Conservation (phyloP, 92 coral and sea anemone genomes). For the Paramuricea clavata region DNA sequence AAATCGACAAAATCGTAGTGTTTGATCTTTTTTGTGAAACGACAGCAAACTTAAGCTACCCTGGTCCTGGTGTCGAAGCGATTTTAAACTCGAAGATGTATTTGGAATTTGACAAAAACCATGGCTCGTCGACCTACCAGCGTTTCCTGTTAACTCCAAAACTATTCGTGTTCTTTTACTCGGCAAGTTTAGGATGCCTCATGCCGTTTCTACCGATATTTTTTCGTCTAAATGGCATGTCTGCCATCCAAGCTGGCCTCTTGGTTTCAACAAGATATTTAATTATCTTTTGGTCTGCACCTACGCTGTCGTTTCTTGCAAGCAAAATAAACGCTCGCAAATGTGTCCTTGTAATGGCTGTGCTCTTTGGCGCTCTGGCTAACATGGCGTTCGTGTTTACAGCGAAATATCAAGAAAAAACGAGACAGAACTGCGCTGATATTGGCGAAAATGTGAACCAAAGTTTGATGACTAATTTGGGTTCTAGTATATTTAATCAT, state of each 20-base stretch:
- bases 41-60: neutral
- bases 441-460: neutral
- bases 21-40: no score
- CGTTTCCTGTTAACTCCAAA: conserved; percentile 84
- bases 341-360: conserved; percentile 17
- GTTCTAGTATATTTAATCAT: no score
- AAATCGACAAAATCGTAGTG: no score
- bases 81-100: conserved; percentile 17
- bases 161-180: conserved; percentile 77
- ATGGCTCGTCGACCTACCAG: conserved; percentile 25
- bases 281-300: conserved; percentile 84
- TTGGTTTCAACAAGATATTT: conserved; percentile 79
- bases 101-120: conserved; percentile 42
- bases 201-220: conserved; percentile 94
- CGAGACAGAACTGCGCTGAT: neutral
- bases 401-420: conserved; percentile 4
- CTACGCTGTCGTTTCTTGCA: conserved; percentile 67
- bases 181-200: conserved; percentile 79
- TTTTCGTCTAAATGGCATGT: conserved; percentile 91
- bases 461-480: neutral
- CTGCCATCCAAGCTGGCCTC: conserved; percentile 90
- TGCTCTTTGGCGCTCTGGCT: conserved; percentile 36
- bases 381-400: conserved; percentile 31
- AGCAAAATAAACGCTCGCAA: conserved; percentile 37
- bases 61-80: neutral